Evolutionary conservation across 1,140 invertebrate genomes (phyloP).

Genomic region (Helicoverpa armigera): DNA sequence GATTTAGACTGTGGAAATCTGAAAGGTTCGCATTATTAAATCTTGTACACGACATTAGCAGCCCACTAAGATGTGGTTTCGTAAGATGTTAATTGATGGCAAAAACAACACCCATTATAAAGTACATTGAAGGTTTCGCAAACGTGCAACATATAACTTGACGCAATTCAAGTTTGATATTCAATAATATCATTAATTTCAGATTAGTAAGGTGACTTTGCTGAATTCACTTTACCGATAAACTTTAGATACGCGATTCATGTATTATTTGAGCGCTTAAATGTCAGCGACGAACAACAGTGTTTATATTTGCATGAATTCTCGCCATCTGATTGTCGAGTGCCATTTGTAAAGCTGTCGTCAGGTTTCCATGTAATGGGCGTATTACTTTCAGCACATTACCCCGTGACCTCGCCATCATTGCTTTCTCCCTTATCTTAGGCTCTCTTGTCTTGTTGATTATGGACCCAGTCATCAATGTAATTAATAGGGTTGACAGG

Average conservation of each 20-base stretch:
- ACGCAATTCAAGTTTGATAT: background rate
- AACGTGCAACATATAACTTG: background rate
- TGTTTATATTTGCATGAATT: slow-evolving; percentile 55
- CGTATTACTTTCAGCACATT: slow-evolving; percentile 65
- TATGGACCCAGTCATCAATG: slow-evolving; percentile 17
- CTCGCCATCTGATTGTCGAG: slow-evolving; percentile 62
- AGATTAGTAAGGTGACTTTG: background rate
- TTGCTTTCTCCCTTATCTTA: slow-evolving; percentile 68
- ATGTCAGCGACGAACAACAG: slow-evolving; percentile 38
- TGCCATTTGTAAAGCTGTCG: slow-evolving; percentile 59
- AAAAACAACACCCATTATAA: slow-evolving; percentile 7
- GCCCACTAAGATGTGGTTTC: background rate
- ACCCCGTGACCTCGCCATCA: slow-evolving; percentile 61
- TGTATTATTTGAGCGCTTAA: slow-evolving; percentile 32
- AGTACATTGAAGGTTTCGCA: background rate
- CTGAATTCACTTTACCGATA: slow-evolving; percentile 31
- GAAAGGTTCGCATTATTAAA: slow-evolving; percentile 12
- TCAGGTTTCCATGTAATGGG: slow-evolving; percentile 57
- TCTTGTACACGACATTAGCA: slow-evolving; percentile 4
- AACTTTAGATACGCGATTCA: slow-evolving; percentile 41
- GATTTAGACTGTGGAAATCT: slow-evolving; percentile 15
- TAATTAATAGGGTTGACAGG: slow-evolving; percentile 1
- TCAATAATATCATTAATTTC: slow-evolving; percentile 17
- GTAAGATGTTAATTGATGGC: background rate
- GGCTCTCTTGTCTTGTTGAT: slow-evolving; percentile 56